Conservation (phyloP, 23 tunicate species). For the Trididemnum miniatum region DNA sequence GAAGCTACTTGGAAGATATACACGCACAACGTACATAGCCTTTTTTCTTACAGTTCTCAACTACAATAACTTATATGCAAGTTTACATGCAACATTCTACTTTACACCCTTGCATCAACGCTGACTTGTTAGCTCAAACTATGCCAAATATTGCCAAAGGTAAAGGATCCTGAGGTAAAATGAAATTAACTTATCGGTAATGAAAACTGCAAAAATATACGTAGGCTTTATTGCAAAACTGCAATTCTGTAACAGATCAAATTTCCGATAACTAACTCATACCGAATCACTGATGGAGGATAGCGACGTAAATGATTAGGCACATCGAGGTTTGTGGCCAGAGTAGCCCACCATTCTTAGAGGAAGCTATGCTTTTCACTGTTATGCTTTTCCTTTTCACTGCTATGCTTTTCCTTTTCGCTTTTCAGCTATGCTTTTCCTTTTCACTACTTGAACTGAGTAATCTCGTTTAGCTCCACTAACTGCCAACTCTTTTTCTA, state of each 20-base stretch:
- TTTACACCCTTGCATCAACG: not conserved
- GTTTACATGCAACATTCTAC: not conserved
- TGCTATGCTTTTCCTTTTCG: too few species aligned
- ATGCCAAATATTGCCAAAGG: not conserved
- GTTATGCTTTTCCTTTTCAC: too few species aligned
- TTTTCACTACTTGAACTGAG: too few species aligned
- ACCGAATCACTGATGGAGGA: slow-evolving; percentile 1
- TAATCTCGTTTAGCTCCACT: too few species aligned
- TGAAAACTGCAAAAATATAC: not conserved
- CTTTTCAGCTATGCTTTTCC: too few species aligned
- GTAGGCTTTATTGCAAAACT: not conserved
- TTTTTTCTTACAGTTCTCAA: not conserved
- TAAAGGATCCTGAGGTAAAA: not conserved
- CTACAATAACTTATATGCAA: not conserved
- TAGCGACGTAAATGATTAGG: not conserved
- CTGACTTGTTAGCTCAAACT: not conserved
- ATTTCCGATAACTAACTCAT: not conserved
- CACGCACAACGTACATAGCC: not conserved
- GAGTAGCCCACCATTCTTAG: not conserved
- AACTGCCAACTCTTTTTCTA: too few species aligned
- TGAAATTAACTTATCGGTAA: not conserved
- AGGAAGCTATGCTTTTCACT: too few species aligned
- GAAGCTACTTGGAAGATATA: not conserved
- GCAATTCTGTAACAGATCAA: not conserved
- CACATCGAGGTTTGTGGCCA: not conserved